phyloP scores from a whole-genome alignment of 2,888 invertebrate species.

The Unio delphinus region DNA sequence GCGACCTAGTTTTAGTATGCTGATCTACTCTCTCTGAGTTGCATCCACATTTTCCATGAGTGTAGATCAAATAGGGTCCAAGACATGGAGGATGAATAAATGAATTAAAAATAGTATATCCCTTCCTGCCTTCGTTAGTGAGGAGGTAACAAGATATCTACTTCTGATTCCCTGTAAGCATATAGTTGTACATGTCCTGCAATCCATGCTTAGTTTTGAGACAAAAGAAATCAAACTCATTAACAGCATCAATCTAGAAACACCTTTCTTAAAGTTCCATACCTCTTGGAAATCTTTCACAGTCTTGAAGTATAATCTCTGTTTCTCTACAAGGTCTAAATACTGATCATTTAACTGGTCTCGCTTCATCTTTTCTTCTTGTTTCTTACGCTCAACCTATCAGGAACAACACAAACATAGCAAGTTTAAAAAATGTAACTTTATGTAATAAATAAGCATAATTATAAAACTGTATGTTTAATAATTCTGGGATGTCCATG shows the following conservation, averaged over 20 bases:
- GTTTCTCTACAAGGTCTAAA: constrained; percentile 77
- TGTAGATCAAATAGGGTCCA: no score
- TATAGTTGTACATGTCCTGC: neutral
- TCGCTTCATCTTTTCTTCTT: constrained; percentile 80
- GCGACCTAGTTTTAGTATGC: no score
- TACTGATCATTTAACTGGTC: constrained; percentile 78
- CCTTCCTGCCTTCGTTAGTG: no score
- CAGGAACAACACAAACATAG: neutral
- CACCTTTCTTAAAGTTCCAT: constrained; percentile 1
- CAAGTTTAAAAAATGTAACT: neutral
- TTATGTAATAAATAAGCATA: no score
- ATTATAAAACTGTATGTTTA: no score
- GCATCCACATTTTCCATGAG: no score
- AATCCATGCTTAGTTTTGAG: no score
- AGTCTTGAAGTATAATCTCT: constrained; percentile 83
- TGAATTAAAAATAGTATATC: no score
- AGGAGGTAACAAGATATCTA: neutral
- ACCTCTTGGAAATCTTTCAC: constrained; percentile 82
- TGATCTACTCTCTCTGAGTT: no score
- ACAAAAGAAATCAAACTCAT: no score
- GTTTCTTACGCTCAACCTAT: constrained; percentile 76
- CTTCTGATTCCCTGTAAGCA: neutral
- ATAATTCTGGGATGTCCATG: no score
- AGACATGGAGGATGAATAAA: no score
- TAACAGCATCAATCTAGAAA: neutral